These are phyloP conservation scores for Acrobasis consociella DNA, from an alignment of 2,888 invertebrate genomes.

Conservation along the genomic window DNA sequence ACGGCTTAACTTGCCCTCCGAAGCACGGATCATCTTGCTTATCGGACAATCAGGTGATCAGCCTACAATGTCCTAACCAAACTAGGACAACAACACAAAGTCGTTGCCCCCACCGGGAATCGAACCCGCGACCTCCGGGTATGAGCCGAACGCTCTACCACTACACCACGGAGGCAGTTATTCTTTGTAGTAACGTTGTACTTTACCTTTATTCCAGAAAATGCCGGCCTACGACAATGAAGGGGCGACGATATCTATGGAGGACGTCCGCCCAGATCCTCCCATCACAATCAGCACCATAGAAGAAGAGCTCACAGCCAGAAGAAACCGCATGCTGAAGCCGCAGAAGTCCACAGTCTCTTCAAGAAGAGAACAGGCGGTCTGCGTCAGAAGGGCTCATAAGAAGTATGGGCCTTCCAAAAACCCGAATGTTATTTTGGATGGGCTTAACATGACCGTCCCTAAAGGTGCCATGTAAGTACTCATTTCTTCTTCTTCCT, in stretches of 20 bases:
- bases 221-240: slow-evolving; percentile 80
- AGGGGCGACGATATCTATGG: slow-evolving; percentile 75
- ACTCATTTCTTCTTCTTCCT: no score
- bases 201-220: slow-evolving; percentile 18
- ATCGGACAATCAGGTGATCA: no score
- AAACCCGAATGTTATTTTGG: slow-evolving; percentile 91
- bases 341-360: slow-evolving; percentile 88
- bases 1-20: no score
- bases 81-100: no score
- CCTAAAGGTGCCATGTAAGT: slow-evolving; percentile 94
- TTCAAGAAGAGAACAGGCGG: slow-evolving; percentile 89
- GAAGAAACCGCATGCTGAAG: slow-evolving; percentile 65
- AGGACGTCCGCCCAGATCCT: slow-evolving; percentile 62
- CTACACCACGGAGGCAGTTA: no score
- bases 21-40: no score
- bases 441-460: slow-evolving; percentile 95
- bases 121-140: no score
- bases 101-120: no score
- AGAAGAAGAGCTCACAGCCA: slow-evolving; percentile 56
- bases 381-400: slow-evolving; percentile 91
- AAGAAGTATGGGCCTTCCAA: slow-evolving; percentile 92
- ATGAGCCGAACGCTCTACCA: no score
- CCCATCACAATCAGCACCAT: slow-evolving; percentile 61
- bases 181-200: neutral
- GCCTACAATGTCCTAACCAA: no score